These are phyloP conservation scores for Zaprionus lineosus DNA, from an alignment of 2,888 invertebrate genomes.

Conservation along the genomic window DNA sequence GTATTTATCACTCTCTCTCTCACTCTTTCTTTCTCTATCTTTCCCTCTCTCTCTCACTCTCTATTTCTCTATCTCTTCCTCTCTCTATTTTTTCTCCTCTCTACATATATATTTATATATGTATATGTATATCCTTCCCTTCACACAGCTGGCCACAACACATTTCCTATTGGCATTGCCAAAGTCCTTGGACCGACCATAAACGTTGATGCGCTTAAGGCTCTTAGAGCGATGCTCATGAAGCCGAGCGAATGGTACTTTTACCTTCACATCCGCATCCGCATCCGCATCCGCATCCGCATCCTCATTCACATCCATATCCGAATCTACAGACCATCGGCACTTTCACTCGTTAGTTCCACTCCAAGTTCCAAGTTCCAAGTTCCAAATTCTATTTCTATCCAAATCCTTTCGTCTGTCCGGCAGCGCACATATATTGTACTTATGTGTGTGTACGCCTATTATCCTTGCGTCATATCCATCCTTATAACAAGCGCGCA, in stretches of 20 bases:
- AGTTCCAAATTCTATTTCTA: background rate
- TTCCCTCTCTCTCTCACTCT: too few species aligned
- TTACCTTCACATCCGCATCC: background rate
- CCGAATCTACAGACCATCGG: too few species aligned
- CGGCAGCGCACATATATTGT: background rate
- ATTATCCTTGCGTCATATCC: slow-evolving; percentile 25
- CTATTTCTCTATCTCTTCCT: background rate
- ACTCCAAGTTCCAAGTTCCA: background rate
- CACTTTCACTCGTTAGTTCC: too few species aligned
- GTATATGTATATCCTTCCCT: too few species aligned
- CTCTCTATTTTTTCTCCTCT: background rate
- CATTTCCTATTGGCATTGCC: background rate
- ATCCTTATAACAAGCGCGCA: background rate
- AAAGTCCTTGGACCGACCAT: slow-evolving; percentile 16
- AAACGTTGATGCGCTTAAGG: slow-evolving; percentile 44
- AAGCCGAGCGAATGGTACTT: slow-evolving; percentile 6
- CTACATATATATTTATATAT: background rate
- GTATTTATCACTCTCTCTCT: too few species aligned
- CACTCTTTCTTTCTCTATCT: too few species aligned
- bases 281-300: too few species aligned
- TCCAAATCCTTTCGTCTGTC: slow-evolving; percentile 7
- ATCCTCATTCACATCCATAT: too few species aligned
- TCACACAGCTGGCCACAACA: background rate
- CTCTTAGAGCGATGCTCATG: slow-evolving; percentile 7
- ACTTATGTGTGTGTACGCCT: slow-evolving; percentile 13